These are phyloP conservation scores for Charanyca ferruginea DNA, from an alignment of 2,888 invertebrate species.

Conservation along the genomic window DNA sequence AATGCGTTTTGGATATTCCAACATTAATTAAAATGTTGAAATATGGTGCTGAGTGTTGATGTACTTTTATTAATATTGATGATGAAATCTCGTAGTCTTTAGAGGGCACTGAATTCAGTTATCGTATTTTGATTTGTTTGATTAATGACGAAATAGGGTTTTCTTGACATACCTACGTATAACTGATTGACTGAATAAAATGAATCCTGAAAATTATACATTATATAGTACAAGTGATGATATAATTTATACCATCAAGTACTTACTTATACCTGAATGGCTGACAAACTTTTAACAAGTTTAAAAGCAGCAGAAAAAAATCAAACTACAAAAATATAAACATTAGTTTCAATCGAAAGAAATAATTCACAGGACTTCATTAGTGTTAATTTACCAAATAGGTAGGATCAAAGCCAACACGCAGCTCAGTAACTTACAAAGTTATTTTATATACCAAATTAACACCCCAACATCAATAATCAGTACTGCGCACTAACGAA, in stretches of 20 bases:
- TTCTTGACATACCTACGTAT: constrained; percentile 12
- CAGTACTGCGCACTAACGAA: constrained; percentile 41
- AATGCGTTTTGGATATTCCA: constrained; percentile 61
- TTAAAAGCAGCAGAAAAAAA: neutral
- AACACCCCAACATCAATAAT: constrained; percentile 47
- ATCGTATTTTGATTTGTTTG: constrained; percentile 53
- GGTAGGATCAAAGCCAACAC: constrained; percentile 11
- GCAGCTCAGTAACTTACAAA: constrained; percentile 1
- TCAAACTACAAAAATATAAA: neutral
- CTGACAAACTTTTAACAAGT: neutral
- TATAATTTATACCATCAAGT: too few relatives aligned
- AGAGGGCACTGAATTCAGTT: constrained; percentile 49
- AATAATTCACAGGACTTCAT: neutral
- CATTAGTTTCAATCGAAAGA: neutral
- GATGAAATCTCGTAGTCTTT: constrained; percentile 54
- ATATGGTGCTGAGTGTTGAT: constrained; percentile 37
- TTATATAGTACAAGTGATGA: too few relatives aligned
- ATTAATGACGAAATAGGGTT: constrained; percentile 34
- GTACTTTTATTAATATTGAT: constrained; percentile 70
- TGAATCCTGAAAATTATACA: neutral
- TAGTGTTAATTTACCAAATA: constrained; percentile 9
- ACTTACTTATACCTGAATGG: neutral
- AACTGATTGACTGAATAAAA: neutral
- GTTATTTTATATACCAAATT: constrained; percentile 48
- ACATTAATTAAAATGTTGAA: constrained; percentile 64